Base-by-base conservation (phyloP, 2,888 invertebrate genomes). In the Eupithecia abbreviata region DNA sequence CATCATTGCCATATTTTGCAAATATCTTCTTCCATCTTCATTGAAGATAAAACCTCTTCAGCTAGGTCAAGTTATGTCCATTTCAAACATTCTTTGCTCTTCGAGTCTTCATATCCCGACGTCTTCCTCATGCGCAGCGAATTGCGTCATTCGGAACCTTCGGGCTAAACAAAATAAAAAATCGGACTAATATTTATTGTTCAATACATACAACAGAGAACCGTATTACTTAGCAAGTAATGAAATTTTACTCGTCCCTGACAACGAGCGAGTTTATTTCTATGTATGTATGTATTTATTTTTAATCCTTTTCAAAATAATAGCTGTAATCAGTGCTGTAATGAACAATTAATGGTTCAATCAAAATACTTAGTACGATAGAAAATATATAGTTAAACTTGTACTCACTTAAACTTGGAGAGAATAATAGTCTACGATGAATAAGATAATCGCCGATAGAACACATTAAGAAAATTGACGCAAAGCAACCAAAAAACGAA, bases 121-220 rank as follows among this genome's bases (percentile, higher is more conserved):
- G 9, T 18, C 10, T 62, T 30, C 18, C 12, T 30, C 30, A 30
- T 12, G 30, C 4, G 62, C 30, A 62, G 62, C 4, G 4, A 62
- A 18, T 30, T 62, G 62, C 62, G 30, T 62, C 62, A 62, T 30
- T n/a, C n/a, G 62, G 62, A 18, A 62, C 62, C 62, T 62, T 62
- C 62, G 12, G 10, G 30, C n/a, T n/a, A 62, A 62, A 62, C 10
- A 62, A 30, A 10, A 62, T 62, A 30, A 12, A 12, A 30, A 62
- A 62, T 62, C 18, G 58, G n/a, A n/a, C 7, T 55, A 30, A 30
- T 1, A 30, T 30, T 30, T 30, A 30, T 30, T 30, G 30, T 30
- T 30, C 30, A 30, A 30, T 30, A 30, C 30, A 30, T 30, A 30
- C 30, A 30, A 30, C 30, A 30, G 30, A 30, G 30, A 30, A 30